Conservation (phyloP, 2,797 vertebrate genomes). For the Mormyrops attenuatus region DNA sequence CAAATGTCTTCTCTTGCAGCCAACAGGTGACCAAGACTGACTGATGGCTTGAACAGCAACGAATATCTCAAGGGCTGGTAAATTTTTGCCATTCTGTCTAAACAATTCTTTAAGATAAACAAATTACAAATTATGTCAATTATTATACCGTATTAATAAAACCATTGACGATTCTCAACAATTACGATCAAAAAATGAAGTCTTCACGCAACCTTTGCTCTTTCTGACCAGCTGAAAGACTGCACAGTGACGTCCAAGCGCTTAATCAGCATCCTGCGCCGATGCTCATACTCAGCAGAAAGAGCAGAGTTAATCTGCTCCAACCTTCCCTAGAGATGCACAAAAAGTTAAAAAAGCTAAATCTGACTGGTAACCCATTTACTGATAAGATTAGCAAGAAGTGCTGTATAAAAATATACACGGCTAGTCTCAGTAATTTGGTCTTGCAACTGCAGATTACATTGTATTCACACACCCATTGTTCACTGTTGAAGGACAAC, state of each 20-base stretch:
- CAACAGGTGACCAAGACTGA: slow-evolving; percentile 74
- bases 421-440: not conserved
- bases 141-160: not conserved
- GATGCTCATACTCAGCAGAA: slow-evolving; percentile 82
- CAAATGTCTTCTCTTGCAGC: slow-evolving; percentile 90
- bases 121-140: not conserved
- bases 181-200: not conserved
- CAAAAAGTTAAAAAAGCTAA: not conserved
- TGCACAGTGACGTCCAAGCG: slow-evolving; percentile 91
- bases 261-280: slow-evolving; percentile 90
- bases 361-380: not conserved
- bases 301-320: slow-evolving; percentile 74
- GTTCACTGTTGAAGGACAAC: slow-evolving; percentile 66
- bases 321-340: slow-evolving; percentile 67
- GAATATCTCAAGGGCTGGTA: slow-evolving; percentile 87
- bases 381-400: not conserved
- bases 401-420: not conserved
- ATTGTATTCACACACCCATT: slow-evolving; percentile 67
- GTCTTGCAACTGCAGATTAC: not conserved
- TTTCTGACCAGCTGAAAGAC: slow-evolving; percentile 95
- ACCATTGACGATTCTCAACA: not conserved
- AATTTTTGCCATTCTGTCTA: slow-evolving; percentile 83
- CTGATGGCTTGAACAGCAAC: slow-evolving; percentile 63
- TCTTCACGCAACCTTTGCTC: slow-evolving; percentile 72
- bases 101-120: slow-evolving; percentile 64